These are phyloP conservation scores for Sebastes diploproa DNA, from an alignment of 2,797 vertebrate species.

Conservation along the genomic window DNA sequence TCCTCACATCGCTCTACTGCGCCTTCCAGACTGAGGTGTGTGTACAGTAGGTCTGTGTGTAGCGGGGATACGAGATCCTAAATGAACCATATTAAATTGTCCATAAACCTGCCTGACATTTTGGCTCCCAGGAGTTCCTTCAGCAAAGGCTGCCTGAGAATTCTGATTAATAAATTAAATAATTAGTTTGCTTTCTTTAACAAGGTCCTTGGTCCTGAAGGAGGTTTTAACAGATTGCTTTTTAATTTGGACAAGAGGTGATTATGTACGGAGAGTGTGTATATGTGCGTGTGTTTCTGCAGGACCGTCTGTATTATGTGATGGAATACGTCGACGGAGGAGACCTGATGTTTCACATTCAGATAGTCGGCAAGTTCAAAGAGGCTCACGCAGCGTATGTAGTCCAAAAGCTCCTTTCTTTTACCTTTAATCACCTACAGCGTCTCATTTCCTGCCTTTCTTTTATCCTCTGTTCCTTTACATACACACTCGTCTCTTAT, in stretches of 20 bases:
- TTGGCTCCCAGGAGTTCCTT: conserved; percentile 58
- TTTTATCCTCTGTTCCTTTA: conserved; percentile 35
- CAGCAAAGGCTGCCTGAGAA: conserved; percentile 41
- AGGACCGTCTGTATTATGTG: conserved; percentile 88
- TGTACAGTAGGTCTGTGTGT: conserved; percentile 9
- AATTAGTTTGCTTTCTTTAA: conserved; percentile 69
- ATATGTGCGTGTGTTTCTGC: conserved; percentile 13
- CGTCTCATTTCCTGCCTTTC: conserved; percentile 44
- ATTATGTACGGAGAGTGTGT: conserved; percentile 27
- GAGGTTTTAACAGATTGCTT: conserved; percentile 66
- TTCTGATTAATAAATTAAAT: conserved; percentile 68
- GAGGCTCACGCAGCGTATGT: conserved; percentile 93
- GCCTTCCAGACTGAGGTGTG: conserved; percentile 90
- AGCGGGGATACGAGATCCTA: neutral
- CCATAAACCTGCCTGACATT: conserved; percentile 48
- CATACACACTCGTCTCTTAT: conserved; percentile 27
- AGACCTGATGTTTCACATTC: conserved; percentile 96
- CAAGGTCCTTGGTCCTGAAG: conserved; percentile 64
- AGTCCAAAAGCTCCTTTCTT: conserved; percentile 37
- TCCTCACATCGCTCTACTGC: conserved; percentile 90
- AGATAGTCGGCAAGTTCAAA: conserved; percentile 94
- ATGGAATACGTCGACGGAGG: conserved; percentile 96
- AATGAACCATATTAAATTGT: conserved; percentile 46
- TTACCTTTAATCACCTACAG: conserved; percentile 50
- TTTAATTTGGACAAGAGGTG: conserved; percentile 65